Conservation (phyloP, 2,797 vertebrate genomes). For the Crenuchus spilurus region DNA sequence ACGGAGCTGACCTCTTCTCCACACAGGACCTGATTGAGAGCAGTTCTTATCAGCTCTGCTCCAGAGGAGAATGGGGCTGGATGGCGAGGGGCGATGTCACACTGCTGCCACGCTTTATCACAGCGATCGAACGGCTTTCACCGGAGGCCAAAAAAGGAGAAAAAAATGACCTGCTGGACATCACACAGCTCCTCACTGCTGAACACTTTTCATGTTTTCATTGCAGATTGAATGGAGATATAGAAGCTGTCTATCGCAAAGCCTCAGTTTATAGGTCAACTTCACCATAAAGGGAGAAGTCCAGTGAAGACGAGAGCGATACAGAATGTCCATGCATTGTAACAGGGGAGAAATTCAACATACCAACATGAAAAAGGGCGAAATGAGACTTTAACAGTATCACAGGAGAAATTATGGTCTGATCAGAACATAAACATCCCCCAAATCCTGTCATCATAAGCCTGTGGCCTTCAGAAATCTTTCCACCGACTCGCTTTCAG, state of each 20-base stretch:
- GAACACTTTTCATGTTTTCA: slow-evolving; percentile 6
- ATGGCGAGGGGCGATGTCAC: not conserved
- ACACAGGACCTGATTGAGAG: slow-evolving; percentile 22
- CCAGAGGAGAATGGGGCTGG: slow-evolving; percentile 4
- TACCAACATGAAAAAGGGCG: too few relatives aligned
- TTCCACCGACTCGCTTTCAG: too few relatives aligned
- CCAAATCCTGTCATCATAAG: too few relatives aligned
- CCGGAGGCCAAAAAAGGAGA: not conserved
- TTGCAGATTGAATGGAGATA: slow-evolving; percentile 3
- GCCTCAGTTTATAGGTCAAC: not conserved
- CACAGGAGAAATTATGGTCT: too few relatives aligned
- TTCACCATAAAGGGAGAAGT: not conserved
- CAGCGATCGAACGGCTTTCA: not conserved
- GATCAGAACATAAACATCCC: too few relatives aligned
- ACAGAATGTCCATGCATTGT: not conserved
- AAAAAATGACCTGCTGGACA: slow-evolving; percentile 13
- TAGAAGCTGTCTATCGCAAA: not conserved
- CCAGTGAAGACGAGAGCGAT: not conserved
- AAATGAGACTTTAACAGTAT: too few relatives aligned
- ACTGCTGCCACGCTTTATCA: not conserved
- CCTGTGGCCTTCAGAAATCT: too few relatives aligned
- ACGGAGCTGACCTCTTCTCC: not conserved
- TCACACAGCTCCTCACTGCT: not conserved
- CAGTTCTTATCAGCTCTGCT: not conserved
- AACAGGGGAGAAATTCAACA: not conserved